Evolutionary conservation across 2,113 vertebrate species (phyloP), one percentile per base, ranked within the genome.

Genomic region (Bubo scandiacus): DNA sequence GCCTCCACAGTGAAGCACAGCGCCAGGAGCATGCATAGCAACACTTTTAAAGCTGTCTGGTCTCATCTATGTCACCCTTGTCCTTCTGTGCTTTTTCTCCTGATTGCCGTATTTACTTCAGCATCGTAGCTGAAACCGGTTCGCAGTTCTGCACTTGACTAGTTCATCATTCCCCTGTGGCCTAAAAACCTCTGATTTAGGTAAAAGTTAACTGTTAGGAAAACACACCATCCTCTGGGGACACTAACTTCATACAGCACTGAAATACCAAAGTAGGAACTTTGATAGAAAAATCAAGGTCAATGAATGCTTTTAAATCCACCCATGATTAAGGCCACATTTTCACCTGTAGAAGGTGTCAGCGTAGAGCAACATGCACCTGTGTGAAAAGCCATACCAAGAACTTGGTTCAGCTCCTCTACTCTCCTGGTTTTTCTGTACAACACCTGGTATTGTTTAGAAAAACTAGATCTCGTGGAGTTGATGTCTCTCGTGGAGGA

Each of bases 1-100:
- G 12, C 16, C 63, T 67, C 42, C 18, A 27, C 18, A 11, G 34
- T 4, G 21, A 73, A 58, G 63, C 36, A 34, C 34, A 43, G n/a
- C 0, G 1, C 21, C 6, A 9, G 42, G 12, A 45, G n/a, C 0
- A 0, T 11, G 62, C 11, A 4, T 1, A 36, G 36, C 32, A 72
- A 47, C 34, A 13, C 19, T 58, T 32, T 47, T 38, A 30, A 54
- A 81, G 38, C n/a, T 40, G 16, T 29, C 59, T 71, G 55, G 21
- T 59, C 59, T 86, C 42, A 38, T 27, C 34, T 40, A 1, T 4
- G 11, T 58, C 0, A 0, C 23, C 61, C 18, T n/a, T 49, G 25
- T 36, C 22, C 6, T 72, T 27, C 40, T 19, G 7, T 1, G 6
- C 6, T 47, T 92, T 71, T 42, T 82, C 10, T 22, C 25, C 75